Conservation (phyloP, 2,888 invertebrate species). For the Cecidostiba fungosa region DNA sequence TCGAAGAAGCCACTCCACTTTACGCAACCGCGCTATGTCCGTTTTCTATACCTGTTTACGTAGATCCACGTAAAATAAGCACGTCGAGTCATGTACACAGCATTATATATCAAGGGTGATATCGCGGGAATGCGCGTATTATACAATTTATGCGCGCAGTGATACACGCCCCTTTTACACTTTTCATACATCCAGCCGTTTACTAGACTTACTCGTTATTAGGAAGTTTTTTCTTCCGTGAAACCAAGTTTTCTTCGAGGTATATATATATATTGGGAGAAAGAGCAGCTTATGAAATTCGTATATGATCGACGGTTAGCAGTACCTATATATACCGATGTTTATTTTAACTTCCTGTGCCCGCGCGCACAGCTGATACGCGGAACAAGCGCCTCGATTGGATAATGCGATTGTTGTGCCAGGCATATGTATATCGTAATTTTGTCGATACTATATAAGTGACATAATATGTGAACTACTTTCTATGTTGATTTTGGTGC, state of each 20-base stretch:
- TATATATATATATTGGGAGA: neutral
- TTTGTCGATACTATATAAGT: neutral
- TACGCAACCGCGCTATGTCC: constrained; percentile 14
- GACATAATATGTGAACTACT: constrained; percentile 21
- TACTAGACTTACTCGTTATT: constrained; percentile 42
- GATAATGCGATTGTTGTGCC: constrained; percentile 25
- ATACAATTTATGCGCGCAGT: constrained; percentile 26
- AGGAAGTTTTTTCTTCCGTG: constrained; percentile 54
- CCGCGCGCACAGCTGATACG: neutral
- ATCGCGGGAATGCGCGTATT: constrained; percentile 39
- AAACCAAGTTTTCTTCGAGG: constrained; percentile 37
- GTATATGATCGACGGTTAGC: constrained; percentile 28
- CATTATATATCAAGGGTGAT: neutral
- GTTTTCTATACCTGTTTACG: neutral
- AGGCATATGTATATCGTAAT: constrained; percentile 1
- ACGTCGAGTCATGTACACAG: neutral
- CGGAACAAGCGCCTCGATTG: neutral
- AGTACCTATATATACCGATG: neutral
- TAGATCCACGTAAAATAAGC: neutral
- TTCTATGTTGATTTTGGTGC: neutral
- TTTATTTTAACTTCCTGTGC: constrained; percentile 31
- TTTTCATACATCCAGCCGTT: constrained; percentile 35
- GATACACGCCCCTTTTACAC: constrained; percentile 48
- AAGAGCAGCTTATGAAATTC: constrained; percentile 43
- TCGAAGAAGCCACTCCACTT: constrained; percentile 28